Conservation (phyloP, 30 jellyfish, hydroid and myxozoan genomes). For the Sanderia malayensis region DNA sequence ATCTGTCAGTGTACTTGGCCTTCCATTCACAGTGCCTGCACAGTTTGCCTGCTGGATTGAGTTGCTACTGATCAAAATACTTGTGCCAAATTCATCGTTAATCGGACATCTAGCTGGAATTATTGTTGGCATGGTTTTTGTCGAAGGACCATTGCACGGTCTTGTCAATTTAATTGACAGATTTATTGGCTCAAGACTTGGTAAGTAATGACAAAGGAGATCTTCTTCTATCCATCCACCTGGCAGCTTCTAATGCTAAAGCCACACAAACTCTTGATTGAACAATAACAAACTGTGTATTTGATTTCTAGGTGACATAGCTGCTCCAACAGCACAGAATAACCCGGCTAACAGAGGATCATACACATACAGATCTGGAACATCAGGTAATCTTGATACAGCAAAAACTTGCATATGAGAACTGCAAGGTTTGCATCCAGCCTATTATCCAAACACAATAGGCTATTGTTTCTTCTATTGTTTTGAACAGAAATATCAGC, state of each 20-base stretch:
- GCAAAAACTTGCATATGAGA: too few relatives aligned
- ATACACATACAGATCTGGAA: constrained; percentile 30
- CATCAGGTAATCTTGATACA: constrained; percentile 24
- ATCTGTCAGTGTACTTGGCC: constrained; percentile 60
- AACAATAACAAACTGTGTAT: too few relatives aligned
- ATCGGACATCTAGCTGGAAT: constrained; percentile 98
- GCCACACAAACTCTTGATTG: too few relatives aligned
- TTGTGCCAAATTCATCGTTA: constrained; percentile 92
- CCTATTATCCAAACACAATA: too few relatives aligned
- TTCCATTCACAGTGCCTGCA: constrained; percentile 75
- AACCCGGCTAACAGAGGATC: constrained; percentile 1
- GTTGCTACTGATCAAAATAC: constrained; percentile 68
- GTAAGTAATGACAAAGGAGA: constrained; percentile 18
- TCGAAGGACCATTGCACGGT: constrained; percentile 68
- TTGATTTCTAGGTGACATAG: too few relatives aligned
- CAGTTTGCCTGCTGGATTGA: constrained; percentile 89
- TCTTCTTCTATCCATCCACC: too few relatives aligned
- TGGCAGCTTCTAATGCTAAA: too few relatives aligned
- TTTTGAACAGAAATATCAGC: too few relatives aligned
- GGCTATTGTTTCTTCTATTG: too few relatives aligned
- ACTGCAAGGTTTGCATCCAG: too few relatives aligned
- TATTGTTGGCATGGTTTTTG: constrained; percentile 81
- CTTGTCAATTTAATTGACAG: constrained; percentile 45
- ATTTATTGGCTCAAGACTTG: constrained; percentile 15
- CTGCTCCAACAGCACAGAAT: not conserved